Conservation (phyloP, 1,140 invertebrate genomes). For the Pomacea maculata region DNA sequence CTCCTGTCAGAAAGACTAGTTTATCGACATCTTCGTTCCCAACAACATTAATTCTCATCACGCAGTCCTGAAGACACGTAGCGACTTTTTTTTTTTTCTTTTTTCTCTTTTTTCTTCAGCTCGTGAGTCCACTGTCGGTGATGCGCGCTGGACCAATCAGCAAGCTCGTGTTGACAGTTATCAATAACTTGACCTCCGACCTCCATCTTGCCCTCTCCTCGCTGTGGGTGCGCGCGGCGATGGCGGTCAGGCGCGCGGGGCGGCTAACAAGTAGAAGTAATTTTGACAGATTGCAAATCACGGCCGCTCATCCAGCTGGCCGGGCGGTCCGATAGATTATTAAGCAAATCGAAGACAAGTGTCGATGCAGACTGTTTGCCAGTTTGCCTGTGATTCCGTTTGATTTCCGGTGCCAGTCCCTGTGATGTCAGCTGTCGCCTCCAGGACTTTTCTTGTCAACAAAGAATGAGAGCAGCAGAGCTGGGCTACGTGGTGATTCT, state of each 20-base stretch:
- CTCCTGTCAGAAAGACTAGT: no score
- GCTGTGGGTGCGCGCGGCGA: neutral
- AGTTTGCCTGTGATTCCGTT: neutral
- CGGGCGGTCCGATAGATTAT: slow-evolving; percentile 1
- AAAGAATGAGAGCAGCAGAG: no score
- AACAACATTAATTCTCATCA: no score
- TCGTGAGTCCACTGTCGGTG: neutral
- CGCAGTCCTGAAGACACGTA: no score
- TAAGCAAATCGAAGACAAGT: slow-evolving; percentile 20
- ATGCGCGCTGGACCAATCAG: slow-evolving; percentile 10
- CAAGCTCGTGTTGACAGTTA: neutral
- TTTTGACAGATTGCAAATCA: slow-evolving; percentile 19
- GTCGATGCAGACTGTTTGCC: neutral
- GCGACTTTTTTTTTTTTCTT: no score
- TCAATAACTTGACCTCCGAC: slow-evolving; percentile 14
- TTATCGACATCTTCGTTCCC: no score
- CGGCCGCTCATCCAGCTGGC: neutral
- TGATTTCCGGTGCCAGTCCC: neutral
- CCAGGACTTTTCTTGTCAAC: no score
- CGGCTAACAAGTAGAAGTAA: slow-evolving; percentile 8
- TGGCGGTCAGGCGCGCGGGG: neutral
- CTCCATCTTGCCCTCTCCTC: neutral
- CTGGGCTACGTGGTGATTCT: no score
- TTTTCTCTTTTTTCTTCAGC: no score
- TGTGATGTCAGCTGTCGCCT: neutral